Conservation (phyloP, 2,113 vertebrate species). For the Himantopus leucocephalus region DNA sequence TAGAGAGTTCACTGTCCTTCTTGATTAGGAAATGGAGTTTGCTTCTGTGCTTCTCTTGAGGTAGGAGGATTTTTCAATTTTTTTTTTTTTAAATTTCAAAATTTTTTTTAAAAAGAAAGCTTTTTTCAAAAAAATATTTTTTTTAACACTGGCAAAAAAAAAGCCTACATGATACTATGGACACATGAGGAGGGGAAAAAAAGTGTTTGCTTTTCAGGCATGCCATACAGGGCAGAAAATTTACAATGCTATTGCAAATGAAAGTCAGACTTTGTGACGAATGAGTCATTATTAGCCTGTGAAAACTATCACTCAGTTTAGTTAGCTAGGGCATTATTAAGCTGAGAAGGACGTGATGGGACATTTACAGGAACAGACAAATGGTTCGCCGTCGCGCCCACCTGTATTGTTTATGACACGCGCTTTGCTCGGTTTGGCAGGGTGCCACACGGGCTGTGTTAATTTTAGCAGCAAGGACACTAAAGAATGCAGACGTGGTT, state of each 20-base stretch:
- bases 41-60: not conserved
- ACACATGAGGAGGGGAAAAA: not conserved
- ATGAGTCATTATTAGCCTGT: not conserved
- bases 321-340: not conserved
- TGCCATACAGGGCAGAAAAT: not conserved
- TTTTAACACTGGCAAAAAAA: not conserved
- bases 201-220: not conserved
- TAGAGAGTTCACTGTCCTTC: not conserved
- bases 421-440: not conserved
- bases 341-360: not conserved
- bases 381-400: not conserved
- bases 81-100: no score
- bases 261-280: conserved; percentile 19
- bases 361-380: not conserved
- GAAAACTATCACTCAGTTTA: conserved; percentile 9
- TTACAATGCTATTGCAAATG: not conserved
- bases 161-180: not conserved
- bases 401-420: not conserved
- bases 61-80: not conserved
- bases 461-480: conserved; percentile 33
- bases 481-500: not conserved
- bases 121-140: not conserved
- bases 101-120: not conserved
- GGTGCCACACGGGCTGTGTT: not conserved
- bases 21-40: not conserved